Evolutionary conservation across 2,797 vertebrate genomes (phyloP).

Genomic region (Heteromormyrus szaboi): DNA sequence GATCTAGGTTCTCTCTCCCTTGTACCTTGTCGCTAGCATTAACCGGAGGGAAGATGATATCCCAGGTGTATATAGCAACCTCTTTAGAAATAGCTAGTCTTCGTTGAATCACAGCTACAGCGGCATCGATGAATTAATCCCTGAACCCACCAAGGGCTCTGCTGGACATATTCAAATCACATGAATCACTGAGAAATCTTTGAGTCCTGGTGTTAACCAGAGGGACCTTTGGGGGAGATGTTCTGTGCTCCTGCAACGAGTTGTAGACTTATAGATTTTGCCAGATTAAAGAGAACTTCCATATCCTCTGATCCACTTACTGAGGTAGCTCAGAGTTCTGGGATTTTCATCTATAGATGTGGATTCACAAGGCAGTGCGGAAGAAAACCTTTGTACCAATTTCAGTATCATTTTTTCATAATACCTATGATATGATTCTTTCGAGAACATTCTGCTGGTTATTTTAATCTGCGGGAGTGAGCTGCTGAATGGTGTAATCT

Average conservation of each 20-base stretch:
- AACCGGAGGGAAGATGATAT: background rate
- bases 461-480: slow-evolving; percentile 28
- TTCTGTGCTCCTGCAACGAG: slow-evolving; percentile 36
- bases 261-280: slow-evolving; percentile 41
- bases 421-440: background rate
- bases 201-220: background rate
- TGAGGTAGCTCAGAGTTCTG: slow-evolving; percentile 41
- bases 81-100: background rate
- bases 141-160: background rate
- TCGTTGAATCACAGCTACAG: slow-evolving; percentile 22
- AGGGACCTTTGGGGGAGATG: slow-evolving; percentile 5
- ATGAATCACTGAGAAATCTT: background rate
- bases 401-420: background rate
- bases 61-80: background rate
- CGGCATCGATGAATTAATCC: slow-evolving; percentile 32
- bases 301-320: slow-evolving; percentile 54
- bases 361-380: slow-evolving; percentile 21
- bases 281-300: slow-evolving; percentile 46
- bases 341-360: slow-evolving; percentile 27
- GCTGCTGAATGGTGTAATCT: slow-evolving; percentile 32
- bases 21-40: background rate
- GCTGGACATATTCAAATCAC: background rate
- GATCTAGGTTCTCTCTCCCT: background rate
- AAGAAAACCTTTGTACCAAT: slow-evolving; percentile 9
- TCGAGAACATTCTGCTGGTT: background rate